phyloP scores from a whole-genome alignment of 2,797 vertebrate genomes.

The Siniperca obscura region DNA sequence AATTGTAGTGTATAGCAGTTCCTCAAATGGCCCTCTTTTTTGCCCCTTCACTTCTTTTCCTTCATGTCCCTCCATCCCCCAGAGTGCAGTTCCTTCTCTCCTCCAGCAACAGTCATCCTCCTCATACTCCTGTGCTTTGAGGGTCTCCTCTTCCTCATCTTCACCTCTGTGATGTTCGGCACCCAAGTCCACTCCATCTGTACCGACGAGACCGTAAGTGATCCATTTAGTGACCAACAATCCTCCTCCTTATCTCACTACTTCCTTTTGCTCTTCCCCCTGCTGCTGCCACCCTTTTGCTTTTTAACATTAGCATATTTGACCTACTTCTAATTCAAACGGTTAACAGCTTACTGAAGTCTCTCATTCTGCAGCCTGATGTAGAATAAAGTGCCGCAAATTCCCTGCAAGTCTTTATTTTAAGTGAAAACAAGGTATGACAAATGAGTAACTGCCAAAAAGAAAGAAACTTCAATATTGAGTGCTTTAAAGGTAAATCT shows the following conservation, averaged over 20 bases:
- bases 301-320: constrained; percentile 17
- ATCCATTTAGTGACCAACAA: constrained; percentile 35
- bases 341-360: background rate
- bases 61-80: constrained; percentile 61
- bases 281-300: constrained; percentile 29
- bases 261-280: constrained; percentile 11
- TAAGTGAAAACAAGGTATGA: background rate
- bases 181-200: constrained; percentile 99
- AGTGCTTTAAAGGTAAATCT: background rate
- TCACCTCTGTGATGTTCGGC: constrained; percentile 99
- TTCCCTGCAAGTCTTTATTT: background rate
- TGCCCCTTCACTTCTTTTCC: constrained; percentile 59
- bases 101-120: constrained; percentile 96
- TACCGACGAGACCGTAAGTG: constrained; percentile 98
- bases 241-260: constrained; percentile 16
- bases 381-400: background rate
- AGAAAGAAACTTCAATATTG: constrained; percentile 3
- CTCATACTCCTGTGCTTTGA: constrained; percentile 99
- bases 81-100: constrained; percentile 99
- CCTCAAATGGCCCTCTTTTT: constrained; percentile 64
- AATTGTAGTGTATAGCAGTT: constrained; percentile 26
- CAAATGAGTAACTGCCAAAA: constrained; percentile 15
- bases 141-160: constrained; percentile 98
- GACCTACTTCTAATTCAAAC: constrained; percentile 11
- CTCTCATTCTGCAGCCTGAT: constrained; percentile 10